A percentile compares a stretch with the other conserved stretches of the same genome.
Conservation (phyloP, 2,113 vertebrate genomes). For the Platichthys stellatus region DNA sequence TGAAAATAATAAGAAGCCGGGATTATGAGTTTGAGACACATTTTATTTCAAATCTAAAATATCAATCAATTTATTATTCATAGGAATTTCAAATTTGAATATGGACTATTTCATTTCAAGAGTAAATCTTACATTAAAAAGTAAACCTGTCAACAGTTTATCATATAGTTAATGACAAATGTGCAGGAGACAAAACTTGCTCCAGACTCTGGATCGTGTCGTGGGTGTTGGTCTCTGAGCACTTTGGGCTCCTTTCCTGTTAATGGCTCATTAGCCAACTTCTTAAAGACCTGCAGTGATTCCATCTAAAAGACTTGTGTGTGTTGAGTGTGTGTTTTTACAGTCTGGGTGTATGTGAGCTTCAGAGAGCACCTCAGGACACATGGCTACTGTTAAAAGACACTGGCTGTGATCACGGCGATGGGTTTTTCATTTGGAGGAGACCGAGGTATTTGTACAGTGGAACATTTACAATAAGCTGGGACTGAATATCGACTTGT, state of each 20-base stretch:
- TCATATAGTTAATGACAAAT: neutral
- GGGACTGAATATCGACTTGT: conserved; percentile 2
- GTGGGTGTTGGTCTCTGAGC: neutral
- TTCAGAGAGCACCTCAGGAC: conserved; percentile 53
- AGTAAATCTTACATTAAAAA: too few species aligned
- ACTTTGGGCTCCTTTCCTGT: conserved; percentile 26
- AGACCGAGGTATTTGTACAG: conserved; percentile 17
- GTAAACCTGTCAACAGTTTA: too few species aligned
- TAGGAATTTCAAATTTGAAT: neutral
- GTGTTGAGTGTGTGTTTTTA: neutral
- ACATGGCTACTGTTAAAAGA: conserved; percentile 45
- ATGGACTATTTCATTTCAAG: too few species aligned
- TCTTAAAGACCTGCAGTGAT: conserved; percentile 35
- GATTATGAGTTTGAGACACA: neutral
- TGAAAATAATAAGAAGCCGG: neutral
- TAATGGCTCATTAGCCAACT: conserved; percentile 13
- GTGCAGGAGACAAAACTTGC: neutral
- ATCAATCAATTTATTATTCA: neutral
- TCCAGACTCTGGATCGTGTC: neutral
- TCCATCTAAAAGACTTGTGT: conserved; percentile 29
- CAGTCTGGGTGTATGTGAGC: conserved; percentile 29
- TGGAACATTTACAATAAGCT: conserved; percentile 45
- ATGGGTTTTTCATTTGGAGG: conserved; percentile 48
- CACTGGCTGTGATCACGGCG: conserved; percentile 46
- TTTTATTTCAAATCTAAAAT: too few species aligned